A percentile compares a stretch with the other conserved stretches of the same genome.
Conservation (phyloP, 2,888 invertebrate genomes). For the Zaprionus lineosus region DNA sequence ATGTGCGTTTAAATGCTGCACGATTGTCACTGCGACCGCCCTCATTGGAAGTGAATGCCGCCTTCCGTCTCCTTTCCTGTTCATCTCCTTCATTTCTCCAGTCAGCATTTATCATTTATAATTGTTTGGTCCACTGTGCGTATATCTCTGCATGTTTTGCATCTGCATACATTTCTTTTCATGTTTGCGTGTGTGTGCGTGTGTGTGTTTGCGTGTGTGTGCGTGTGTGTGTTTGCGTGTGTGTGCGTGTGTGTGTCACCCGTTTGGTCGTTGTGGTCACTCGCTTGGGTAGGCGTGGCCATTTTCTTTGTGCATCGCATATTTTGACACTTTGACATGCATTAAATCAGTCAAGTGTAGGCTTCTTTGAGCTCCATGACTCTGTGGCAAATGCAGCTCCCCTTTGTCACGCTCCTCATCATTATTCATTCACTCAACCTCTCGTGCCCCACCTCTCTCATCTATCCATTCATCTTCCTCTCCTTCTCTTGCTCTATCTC, state of each 20-base stretch:
- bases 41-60: too few relatives aligned
- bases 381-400: too few relatives aligned
- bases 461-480: background rate
- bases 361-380: conserved; percentile 52
- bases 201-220: too few relatives aligned
- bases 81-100: conserved; percentile 19
- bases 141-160: background rate
- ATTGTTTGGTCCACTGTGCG: conserved; percentile 63
- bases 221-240: conserved; percentile 20
- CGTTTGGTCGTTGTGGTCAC: conserved; percentile 25
- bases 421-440: too few relatives aligned
- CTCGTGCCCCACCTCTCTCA: too few relatives aligned
- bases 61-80: background rate
- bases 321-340: conserved; percentile 78
- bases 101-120: conserved; percentile 73
- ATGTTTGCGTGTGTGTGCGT: background rate
- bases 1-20: conserved; percentile 39
- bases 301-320: conserved; percentile 64
- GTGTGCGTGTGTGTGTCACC: background rate
- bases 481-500: background rate
- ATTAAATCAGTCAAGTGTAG: conserved; percentile 73
- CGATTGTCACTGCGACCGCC: conserved; percentile 22
- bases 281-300: conserved; percentile 15
- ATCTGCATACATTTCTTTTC: too few relatives aligned
- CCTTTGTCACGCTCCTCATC: too few relatives aligned